phyloP scores from a whole-genome alignment of 2,113 vertebrate genomes.

The Passerina amoena region DNA sequence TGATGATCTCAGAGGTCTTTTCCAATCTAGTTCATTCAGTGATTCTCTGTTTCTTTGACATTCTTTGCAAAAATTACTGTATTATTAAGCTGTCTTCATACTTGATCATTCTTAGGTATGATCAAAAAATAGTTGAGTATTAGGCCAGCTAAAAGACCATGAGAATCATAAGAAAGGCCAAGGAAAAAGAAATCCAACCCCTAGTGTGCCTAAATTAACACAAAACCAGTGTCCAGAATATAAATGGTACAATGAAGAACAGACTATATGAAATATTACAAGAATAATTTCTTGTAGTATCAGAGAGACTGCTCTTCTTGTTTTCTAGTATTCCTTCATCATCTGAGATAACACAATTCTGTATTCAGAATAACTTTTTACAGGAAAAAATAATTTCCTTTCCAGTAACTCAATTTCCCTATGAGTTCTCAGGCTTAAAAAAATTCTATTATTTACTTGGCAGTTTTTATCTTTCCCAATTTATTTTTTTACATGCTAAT shows the following conservation, averaged over 20 bases:
- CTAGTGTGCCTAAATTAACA: not conserved
- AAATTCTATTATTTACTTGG: not conserved
- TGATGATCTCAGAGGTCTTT: not conserved
- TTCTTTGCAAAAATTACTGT: not conserved
- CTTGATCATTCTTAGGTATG: not conserved
- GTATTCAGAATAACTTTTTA: not conserved
- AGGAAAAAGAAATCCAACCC: accelerated
- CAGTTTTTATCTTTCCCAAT: not conserved
- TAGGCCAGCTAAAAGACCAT: not conserved
- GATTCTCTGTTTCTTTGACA: not conserved
- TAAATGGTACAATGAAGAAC: not conserved
- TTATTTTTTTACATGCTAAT: not conserved
- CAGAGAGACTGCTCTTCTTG: not conserved
- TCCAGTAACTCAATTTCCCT: not conserved
- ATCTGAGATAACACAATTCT: not conserved
- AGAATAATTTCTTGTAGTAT: not conserved
- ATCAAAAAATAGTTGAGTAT: not conserved
- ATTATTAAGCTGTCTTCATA: not conserved
- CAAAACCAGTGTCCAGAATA: not conserved
- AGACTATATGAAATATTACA: not conserved
- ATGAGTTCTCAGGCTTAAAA: not conserved
- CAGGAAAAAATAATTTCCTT: not conserved
- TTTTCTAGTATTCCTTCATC: not conserved
- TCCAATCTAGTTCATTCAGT: not conserved
- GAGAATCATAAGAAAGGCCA: not conserved